Percentiles rank a stretch among this genome's conserved stretches.
These are phyloP conservation scores for Nettapus auritus DNA, from an alignment of 2,113 vertebrate genomes.

Conservation along the genomic window DNA sequence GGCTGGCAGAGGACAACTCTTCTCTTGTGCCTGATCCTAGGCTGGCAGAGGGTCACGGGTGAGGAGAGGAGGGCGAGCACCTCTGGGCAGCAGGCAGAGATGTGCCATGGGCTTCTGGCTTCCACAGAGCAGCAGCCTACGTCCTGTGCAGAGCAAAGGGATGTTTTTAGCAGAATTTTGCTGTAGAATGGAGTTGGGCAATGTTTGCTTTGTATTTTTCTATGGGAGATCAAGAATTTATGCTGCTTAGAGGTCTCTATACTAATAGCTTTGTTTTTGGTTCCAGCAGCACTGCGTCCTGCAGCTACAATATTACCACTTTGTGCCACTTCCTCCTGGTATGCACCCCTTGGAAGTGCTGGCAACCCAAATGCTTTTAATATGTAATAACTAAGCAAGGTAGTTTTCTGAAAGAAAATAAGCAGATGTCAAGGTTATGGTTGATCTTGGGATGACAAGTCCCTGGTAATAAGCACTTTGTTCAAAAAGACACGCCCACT, in stretches of 20 bases:
- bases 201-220: background rate
- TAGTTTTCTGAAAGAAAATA: constrained; percentile 39
- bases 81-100: background rate
- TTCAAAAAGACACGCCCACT: background rate
- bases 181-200: background rate
- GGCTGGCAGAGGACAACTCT: background rate
- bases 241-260: background rate
- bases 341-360: background rate
- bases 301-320: background rate
- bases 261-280: background rate
- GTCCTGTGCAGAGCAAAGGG: background rate
- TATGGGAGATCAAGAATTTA: background rate
- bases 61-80: background rate
- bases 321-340: background rate
- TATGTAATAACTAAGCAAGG: constrained; percentile 20
- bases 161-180: background rate
- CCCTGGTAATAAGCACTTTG: constrained; percentile 40
- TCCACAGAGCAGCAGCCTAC: background rate
- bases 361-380: background rate
- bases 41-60: background rate
- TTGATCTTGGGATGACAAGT: background rate
- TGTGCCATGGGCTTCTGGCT: background rate
- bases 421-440: constrained; percentile 44
- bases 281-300: background rate
- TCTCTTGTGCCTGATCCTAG: background rate